Percentiles rank a stretch among this genome's conserved stretches.
phyloP scores from a whole-genome alignment of 2,113 vertebrate species.

The Anhinga rufa region DNA sequence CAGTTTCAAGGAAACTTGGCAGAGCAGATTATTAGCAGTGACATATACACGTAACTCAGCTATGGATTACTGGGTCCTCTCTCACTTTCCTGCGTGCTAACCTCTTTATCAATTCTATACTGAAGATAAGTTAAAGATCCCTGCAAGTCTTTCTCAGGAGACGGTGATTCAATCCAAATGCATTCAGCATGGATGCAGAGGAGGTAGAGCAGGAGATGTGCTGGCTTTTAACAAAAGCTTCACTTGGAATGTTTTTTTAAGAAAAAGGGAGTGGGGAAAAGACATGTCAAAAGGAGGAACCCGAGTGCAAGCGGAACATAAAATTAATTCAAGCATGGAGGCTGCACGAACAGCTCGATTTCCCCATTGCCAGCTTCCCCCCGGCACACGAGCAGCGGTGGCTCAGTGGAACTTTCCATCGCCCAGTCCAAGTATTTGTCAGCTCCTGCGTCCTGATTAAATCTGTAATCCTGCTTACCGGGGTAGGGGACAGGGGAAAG shows the following conservation, averaged over 20 bases:
- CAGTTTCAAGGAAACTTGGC: not conserved
- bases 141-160: not conserved
- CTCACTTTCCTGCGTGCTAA: not conserved
- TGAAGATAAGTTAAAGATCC: not conserved
- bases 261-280: not conserved
- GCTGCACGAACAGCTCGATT: not conserved
- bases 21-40: not conserved
- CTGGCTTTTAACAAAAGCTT: not conserved
- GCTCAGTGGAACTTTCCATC: conserved; percentile 69
- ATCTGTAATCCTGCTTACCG: conserved; percentile 21
- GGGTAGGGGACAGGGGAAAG: not conserved
- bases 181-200: not conserved
- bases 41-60: fast-evolving
- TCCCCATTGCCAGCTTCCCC: not conserved
- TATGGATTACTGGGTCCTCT: not conserved
- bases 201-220: not conserved
- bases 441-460: conserved; percentile 64
- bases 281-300: not conserved
- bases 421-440: conserved; percentile 59
- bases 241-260: not conserved
- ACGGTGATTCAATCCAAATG: not conserved
- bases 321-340: conserved; percentile 17
- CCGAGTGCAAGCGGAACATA: not conserved
- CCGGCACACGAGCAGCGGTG: not conserved
- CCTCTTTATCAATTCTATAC: not conserved